These are phyloP conservation scores for Macroglossus sobrinus DNA, from an alignment of 2,113 vertebrate genomes.

Conservation along the genomic window DNA sequence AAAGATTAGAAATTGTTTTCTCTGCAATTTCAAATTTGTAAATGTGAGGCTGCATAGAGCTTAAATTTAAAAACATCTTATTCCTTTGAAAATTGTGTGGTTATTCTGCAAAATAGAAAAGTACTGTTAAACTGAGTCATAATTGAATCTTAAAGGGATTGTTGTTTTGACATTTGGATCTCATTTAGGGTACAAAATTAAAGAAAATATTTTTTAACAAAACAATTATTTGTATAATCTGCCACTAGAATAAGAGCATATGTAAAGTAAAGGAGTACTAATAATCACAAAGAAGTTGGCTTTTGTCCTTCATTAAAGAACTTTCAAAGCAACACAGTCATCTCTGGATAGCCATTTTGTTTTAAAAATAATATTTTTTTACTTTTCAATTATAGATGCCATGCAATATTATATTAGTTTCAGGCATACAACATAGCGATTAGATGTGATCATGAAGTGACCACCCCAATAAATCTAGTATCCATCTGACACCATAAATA, in stretches of 20 bases:
- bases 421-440: no score
- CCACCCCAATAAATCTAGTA: no score
- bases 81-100: conserved; percentile 49
- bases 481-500: no score
- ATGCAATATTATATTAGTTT: no score
- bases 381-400: no score
- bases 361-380: not conserved
- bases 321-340: not conserved
- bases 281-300: not conserved
- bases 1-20: not conserved
- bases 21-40: conserved; percentile 27
- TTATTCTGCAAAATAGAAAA: not conserved
- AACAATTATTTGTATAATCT: not conserved
- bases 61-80: conserved; percentile 38
- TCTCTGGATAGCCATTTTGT: not conserved
- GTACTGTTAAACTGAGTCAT: not conserved
- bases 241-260: not conserved
- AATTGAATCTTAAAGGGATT: not conserved
- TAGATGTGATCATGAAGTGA: no score
- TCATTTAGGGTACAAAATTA: not conserved
- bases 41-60: not conserved
- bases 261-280: not conserved
- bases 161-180: not conserved
- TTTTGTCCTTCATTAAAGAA: not conserved
- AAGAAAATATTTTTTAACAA: not conserved